Evolutionary conservation across 2,797 vertebrate genomes (phyloP), one percentile per base, ranked within the genome.

Genomic region (Sciurus vulgaris): DNA sequence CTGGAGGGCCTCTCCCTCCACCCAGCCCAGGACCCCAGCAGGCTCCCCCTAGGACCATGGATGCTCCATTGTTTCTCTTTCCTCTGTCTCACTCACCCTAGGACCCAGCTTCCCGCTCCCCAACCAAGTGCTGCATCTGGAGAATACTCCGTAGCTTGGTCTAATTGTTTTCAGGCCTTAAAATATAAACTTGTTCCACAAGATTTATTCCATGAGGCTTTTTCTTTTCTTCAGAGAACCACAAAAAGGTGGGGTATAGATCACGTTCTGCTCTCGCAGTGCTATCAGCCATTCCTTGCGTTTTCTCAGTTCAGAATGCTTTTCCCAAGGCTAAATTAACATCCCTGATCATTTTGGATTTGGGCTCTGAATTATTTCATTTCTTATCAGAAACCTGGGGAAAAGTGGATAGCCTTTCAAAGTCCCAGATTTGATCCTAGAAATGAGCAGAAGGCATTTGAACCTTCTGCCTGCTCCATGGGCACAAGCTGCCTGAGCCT

Each of bases 211-310:
- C 49, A 3, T 8, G 20, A 54, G 44, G 61, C 41, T 14, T 28
- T 17, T 30, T 76, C 2, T 49, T 89, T 73, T 30, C 2, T 61
- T n/a, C 18, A 69, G 47, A 6, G 63, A 73, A 13, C 38, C 65
- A 13, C 63, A 35, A 2, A 41, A 63, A 70, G 35, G n/a, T 3
- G 18, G 65, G 44, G 30, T 22, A 3, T 26, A 18, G 22, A 18
- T 44, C 10, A 0, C 3, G 11, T 3, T 0, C 22, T 10, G 35
- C 33, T 33, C n/a, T 7, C 78, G 1, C 38, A 1, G 7, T 69
- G 63, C 73, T 22, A 0, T 0, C 0, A 18, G 76, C 72, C 59
- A 0, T 1, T 20, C 2, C 26, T 54, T 14, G 0, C 4, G 1
- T 41, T 78, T 74, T 81, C 85, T 86, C 61, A 15, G 1, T 22